Base-by-base conservation (phyloP, 2,888 invertebrate species). In the Phortica okadai region DNA sequence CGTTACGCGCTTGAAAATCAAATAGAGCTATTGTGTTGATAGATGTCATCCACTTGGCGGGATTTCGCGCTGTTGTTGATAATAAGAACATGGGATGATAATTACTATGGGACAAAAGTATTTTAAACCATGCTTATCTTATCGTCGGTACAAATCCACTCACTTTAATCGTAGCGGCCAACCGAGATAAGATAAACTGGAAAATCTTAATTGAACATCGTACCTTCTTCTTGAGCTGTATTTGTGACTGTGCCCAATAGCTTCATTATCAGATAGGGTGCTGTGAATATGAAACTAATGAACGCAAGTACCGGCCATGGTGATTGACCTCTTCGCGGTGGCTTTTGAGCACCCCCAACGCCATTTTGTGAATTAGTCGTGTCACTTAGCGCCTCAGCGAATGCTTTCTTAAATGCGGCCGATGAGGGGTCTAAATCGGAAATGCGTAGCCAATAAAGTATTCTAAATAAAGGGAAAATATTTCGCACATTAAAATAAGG, bases 301-400 rank as follows among this genome's bases (percentile, higher is more conserved):
- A 99, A 98, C 84, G 98, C 93, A 3, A 98, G 90, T 11, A 98
- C 95, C 0, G 98, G 97, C 98, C 98, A 98, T 73, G 94, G 93
- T 3, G 96, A 94, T 58, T 92, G 92, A 6, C 90, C 90, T 73
- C 87, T 89, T 3, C 82, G 86, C 0, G 90, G 89, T 74, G 90
- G 88, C 0, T 89, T 88, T 62, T 91, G 80, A 0, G 70, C 81
- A 11, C 77, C 80, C 0, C 74, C 74, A 10, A 75, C 44, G 10
- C 79, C 83, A 69, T 2, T 25, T n/a, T 5, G 54, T 85, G 89
- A 72, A 89, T 77, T 8, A 14, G 79, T 76, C n/a, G 82, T 83
- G 3, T 89, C 87, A 74, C 80, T 90, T 0, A 91, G 91, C 80
- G 92, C 89, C 16, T 91, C 91, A 8, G 90, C 90, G 80, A 91